Evolutionary conservation across 2,797 vertebrate genomes (phyloP), one percentile per base, ranked within the genome.

Genomic region (Gymnocypris eckloni): DNA sequence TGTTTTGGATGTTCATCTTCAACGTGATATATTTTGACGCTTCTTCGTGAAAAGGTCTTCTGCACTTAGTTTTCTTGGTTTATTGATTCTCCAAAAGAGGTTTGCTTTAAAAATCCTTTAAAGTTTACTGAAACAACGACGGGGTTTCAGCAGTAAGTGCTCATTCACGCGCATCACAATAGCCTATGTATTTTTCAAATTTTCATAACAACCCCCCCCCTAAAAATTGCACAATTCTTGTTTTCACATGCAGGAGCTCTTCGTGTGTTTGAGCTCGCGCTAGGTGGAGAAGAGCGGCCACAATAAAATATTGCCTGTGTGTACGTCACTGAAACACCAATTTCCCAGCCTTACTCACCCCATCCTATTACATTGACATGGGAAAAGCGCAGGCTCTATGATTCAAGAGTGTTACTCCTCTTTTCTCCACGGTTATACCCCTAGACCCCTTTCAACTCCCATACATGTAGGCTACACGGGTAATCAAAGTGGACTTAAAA

Each of bases 1-100:
- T 33, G 84, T 90, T 90, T 48, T 83, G 67, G 37, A 75, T 66
- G 67, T 70, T 82, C 87, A 79, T 72, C 56, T 79, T 85, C 25
- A 37, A 5, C 4, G n/a, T 48, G 39, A 37, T 4, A 11, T 76
- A 28, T 5, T 15, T 41, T 54, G 28, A 33, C 16, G 37, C 22
- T 25, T 41, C 48, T 3, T 8, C n/a, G 22, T 41, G 18, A n/a
- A 37, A 41, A 41, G 10, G 10, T 52, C 9, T 59, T 16, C 4
- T 11, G 56, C 41, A 41, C 16, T 33, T 70, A 52, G 7, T 76
- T 41, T 10, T 66, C 20, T 11, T 50, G 13, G 20, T 43, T 20
- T 70, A 59, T 45, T 67, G 16, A 70, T 79, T 52, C 20, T 6
- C 20, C 56, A 83, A 28, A 48, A 66, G 56, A 76, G 13, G 12